Evolutionary conservation across 1,140 invertebrate species (phyloP).

Genomic region (Ladona fulva): DNA sequence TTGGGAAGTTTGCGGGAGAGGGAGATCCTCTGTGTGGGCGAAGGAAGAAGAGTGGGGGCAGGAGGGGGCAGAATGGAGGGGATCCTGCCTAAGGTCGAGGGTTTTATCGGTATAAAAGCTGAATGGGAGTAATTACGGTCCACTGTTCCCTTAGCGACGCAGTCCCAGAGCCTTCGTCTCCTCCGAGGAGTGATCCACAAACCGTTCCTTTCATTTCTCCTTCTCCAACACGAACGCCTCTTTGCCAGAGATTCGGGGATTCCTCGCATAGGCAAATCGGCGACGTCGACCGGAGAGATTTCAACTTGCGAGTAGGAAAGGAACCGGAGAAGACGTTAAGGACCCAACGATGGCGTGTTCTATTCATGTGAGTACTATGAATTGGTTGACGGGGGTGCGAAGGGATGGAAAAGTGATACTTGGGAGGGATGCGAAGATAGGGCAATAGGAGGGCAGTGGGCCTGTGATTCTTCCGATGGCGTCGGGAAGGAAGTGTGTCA

Average conservation of each 20-base stretch:
- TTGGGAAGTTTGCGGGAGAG: not conserved
- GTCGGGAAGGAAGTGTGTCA: too few relatives aligned
- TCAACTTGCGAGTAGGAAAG: not conserved
- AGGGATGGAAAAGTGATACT: not conserved
- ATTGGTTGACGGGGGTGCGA: not conserved
- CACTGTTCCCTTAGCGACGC: not conserved
- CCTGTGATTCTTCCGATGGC: too few relatives aligned
- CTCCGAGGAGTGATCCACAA: not conserved
- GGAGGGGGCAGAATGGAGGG: not conserved
- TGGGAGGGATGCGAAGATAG: not conserved
- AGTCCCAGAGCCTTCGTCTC: not conserved
- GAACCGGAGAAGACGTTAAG: not conserved
- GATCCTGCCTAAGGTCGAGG: not conserved
- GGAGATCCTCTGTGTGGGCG: not conserved
- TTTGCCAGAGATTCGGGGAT: not conserved
- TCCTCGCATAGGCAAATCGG: not conserved
- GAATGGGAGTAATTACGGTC: constrained; percentile 4
- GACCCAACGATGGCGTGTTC: not conserved
- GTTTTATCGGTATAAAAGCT: constrained; percentile 10
- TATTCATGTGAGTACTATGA: not conserved
- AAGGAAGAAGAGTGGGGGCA: not conserved
- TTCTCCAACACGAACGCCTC: not conserved
- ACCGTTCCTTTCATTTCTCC: not conserved
- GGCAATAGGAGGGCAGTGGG: not conserved
- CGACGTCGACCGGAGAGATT: not conserved